Conservation (phyloP, 2,113 vertebrate genomes). For the Neogobius melanostomus region DNA sequence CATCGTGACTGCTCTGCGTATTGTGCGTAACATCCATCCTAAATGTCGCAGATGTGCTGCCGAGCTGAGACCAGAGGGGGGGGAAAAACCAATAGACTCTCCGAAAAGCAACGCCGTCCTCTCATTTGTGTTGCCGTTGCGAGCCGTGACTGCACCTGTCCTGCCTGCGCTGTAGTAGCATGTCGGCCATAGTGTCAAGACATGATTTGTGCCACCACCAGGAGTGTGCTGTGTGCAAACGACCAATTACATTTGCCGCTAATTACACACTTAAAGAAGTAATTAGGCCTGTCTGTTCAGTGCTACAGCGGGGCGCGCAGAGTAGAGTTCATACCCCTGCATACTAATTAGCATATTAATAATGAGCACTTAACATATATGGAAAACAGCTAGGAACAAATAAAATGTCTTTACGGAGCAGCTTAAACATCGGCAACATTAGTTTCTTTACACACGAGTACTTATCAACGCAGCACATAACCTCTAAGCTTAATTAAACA, state of each 20-base stretch:
- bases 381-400: slow-evolving; percentile 26
- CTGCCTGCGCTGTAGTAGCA: slow-evolving; percentile 23
- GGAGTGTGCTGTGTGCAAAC: slow-evolving; percentile 65
- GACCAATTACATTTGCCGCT: slow-evolving; percentile 68
- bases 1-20: too few relatives aligned
- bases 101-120: not conserved
- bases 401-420: slow-evolving; percentile 14
- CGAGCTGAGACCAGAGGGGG: not conserved
- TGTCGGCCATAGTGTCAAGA: slow-evolving; percentile 55
- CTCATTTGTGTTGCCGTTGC: not conserved
- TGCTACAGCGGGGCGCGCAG: slow-evolving; percentile 44
- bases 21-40: not conserved
- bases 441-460: not conserved
- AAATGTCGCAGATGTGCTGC: not conserved
- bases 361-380: slow-evolving; percentile 31
- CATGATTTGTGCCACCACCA: slow-evolving; percentile 59
- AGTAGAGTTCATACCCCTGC: slow-evolving; percentile 28
- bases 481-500: not conserved
- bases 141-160: not conserved
- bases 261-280: slow-evolving; percentile 73
- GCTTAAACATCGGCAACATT: slow-evolving; percentile 1
- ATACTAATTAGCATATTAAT: slow-evolving; percentile 48
- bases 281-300: slow-evolving; percentile 70
- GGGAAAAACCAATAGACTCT: not conserved
- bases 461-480: slow-evolving; percentile 3